Evolutionary conservation across 23 tunicate genomes (phyloP).

Genomic region (Oikopleura dioica): DNA sequence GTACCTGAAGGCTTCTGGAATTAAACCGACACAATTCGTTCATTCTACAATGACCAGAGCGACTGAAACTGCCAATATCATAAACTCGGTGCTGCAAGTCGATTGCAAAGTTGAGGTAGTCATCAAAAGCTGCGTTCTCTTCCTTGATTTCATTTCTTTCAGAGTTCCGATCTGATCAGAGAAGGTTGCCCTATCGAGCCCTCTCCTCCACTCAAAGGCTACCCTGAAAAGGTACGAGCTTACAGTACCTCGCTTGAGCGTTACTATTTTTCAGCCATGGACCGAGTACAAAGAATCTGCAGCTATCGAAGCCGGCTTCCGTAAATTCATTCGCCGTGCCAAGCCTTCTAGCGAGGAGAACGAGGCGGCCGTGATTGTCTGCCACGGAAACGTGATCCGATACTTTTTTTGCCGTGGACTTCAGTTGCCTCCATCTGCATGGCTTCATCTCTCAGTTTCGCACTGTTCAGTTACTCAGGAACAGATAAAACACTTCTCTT

Average conservation of each 20-base stretch:
- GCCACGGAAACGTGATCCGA: slow-evolving; percentile 93
- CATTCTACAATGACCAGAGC: slow-evolving; percentile 71
- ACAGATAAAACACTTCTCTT: no score
- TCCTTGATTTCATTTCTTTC: no score
- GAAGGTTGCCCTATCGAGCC: slow-evolving; percentile 61
- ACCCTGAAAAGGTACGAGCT: no score
- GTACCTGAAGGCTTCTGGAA: slow-evolving; percentile 8
- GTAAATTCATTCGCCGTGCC: slow-evolving; percentile 54
- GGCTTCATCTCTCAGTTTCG: slow-evolving; percentile 40
- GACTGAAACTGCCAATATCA: slow-evolving; percentile 33
- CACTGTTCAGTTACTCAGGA: slow-evolving; percentile 65
- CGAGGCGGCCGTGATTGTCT: slow-evolving; percentile 33
- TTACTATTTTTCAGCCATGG: background rate
- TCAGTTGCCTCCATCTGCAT: slow-evolving; percentile 58
- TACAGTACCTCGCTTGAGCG: no score
- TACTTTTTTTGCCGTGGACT: slow-evolving; percentile 47
- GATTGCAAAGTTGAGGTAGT: background rate
- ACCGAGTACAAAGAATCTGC: slow-evolving; percentile 12
- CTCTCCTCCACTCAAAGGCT: slow-evolving; percentile 28
- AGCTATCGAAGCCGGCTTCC: slow-evolving; percentile 54
- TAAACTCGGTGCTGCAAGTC: slow-evolving; percentile 18
- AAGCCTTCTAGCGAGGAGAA: slow-evolving; percentile 23
- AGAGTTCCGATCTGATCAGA: slow-evolving; percentile 26
- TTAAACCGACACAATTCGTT: background rate
- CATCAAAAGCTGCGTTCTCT: no score